Evolutionary conservation across 1,140 invertebrate genomes (phyloP).

Genomic region (Philopotamus ludificatus): DNA sequence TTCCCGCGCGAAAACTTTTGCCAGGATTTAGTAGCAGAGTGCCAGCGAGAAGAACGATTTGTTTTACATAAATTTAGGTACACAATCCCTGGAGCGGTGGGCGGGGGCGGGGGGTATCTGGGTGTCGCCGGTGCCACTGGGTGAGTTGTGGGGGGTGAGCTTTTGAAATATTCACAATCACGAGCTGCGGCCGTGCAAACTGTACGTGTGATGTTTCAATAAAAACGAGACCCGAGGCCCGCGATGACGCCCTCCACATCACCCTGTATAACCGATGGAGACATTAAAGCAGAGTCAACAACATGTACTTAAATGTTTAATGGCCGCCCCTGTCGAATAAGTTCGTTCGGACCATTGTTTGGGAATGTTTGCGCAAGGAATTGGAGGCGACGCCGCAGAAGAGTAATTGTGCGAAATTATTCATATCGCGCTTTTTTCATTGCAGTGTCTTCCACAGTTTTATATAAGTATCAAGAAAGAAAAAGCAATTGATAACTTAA

Average conservation of each 20-base stretch:
- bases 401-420: background rate
- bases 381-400: background rate
- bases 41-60: background rate
- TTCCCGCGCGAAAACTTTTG: no score
- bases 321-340: no score
- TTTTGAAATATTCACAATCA: slow-evolving; percentile 36
- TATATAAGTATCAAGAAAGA: background rate
- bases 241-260: background rate
- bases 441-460: background rate
- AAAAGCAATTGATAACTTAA: background rate
- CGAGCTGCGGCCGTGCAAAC: slow-evolving; percentile 15
- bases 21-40: no score
- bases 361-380: background rate
- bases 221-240: slow-evolving; percentile 7
- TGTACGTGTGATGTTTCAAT: slow-evolving; percentile 26
- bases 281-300: slow-evolving; percentile 22
- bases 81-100: background rate
- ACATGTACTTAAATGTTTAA: background rate
- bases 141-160: slow-evolving; percentile 6
- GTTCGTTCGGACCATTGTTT: no score
- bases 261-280: background rate
- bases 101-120: background rate
- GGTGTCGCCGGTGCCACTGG: background rate
- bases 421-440: background rate
- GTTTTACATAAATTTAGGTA: slow-evolving; percentile 15